Evolutionary conservation across 2,113 vertebrate genomes (phyloP).

Genomic region (Perca schrenkii): DNA sequence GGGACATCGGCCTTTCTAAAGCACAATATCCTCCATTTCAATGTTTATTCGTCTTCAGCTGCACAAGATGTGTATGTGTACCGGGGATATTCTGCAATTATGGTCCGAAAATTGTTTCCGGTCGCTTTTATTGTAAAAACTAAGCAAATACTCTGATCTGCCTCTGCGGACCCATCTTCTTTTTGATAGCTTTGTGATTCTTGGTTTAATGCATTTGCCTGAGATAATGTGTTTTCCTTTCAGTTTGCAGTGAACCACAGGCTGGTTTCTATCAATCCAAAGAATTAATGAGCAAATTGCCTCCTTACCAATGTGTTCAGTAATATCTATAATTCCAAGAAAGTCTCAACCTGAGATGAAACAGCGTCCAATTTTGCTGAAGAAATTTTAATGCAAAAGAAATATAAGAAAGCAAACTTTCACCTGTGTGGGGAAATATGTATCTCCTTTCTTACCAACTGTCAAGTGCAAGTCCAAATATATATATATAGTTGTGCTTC

Average conservation of each 20-base stretch:
- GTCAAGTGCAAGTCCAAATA: slow-evolving; percentile 30
- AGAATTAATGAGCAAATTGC: slow-evolving; percentile 60
- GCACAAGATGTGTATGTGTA: slow-evolving; percentile 5
- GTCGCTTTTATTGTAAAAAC: slow-evolving; percentile 16
- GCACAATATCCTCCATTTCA: neutral
- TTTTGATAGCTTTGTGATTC: slow-evolving; percentile 35
- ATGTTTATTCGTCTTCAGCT: neutral
- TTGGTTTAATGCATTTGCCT: slow-evolving; percentile 55
- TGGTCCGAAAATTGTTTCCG: slow-evolving; percentile 8
- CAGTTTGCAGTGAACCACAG: slow-evolving; percentile 34
- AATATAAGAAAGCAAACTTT: slow-evolving; percentile 42
- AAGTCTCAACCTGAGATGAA: slow-evolving; percentile 44
- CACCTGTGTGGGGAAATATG: slow-evolving; percentile 15
- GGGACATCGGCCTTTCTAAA: neutral
- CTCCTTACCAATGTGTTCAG: slow-evolving; percentile 29
- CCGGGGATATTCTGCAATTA: neutral
- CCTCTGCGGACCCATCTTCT: slow-evolving; percentile 20
- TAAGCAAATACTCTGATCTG: slow-evolving; percentile 3
- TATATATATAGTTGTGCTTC: slow-evolving; percentile 36
- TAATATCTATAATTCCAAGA: slow-evolving; percentile 42
- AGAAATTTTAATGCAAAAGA: slow-evolving; percentile 16
- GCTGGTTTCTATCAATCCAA: neutral
- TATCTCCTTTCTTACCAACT: slow-evolving; percentile 14
- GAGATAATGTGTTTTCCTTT: slow-evolving; percentile 56
- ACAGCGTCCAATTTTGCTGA: slow-evolving; percentile 29